Evolutionary conservation across 2,888 invertebrate genomes (phyloP).

Genomic region (Phasia obesa): DNA sequence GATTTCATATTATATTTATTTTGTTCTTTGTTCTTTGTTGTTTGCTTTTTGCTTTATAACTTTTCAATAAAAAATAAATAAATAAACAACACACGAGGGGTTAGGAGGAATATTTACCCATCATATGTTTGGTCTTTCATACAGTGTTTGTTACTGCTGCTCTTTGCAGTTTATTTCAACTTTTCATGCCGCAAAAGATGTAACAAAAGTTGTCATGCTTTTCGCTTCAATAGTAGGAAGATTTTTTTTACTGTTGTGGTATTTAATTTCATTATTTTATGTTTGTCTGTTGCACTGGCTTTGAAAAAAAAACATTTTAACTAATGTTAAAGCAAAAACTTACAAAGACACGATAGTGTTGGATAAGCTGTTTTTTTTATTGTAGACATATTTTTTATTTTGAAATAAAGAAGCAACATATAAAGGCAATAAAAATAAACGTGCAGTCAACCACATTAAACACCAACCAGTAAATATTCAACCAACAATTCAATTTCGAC

Average conservation of each 20-base stretch:
- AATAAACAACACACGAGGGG: too few relatives aligned
- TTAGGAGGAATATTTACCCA: not conserved
- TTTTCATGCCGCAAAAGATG: not conserved
- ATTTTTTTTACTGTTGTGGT: slow-evolving; percentile 10
- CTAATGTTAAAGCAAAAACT: not conserved
- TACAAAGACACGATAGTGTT: not conserved
- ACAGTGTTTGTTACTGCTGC: not conserved
- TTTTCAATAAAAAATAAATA: too few relatives aligned
- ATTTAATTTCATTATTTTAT: too few relatives aligned
- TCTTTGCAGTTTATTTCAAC: not conserved
- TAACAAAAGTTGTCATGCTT: not conserved
- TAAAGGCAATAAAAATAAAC: not conserved
- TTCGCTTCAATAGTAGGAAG: slow-evolving; percentile 31
- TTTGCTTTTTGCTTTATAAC: too few relatives aligned
- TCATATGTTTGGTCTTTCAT: not conserved
- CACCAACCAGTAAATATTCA: not conserved
- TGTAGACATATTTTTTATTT: not conserved
- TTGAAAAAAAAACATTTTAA: too few relatives aligned
- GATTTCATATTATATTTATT: too few relatives aligned
- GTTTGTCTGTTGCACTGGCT: too few relatives aligned
- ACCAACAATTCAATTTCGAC: not conserved
- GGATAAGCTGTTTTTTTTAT: not conserved
- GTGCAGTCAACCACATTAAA: not conserved
- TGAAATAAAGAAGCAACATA: not conserved
- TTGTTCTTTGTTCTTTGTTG: too few relatives aligned